A percentile compares a stretch with the other conserved stretches of the same genome.
Conservation (phyloP, 2,888 invertebrate genomes). For the Polylopha cassiicola region DNA sequence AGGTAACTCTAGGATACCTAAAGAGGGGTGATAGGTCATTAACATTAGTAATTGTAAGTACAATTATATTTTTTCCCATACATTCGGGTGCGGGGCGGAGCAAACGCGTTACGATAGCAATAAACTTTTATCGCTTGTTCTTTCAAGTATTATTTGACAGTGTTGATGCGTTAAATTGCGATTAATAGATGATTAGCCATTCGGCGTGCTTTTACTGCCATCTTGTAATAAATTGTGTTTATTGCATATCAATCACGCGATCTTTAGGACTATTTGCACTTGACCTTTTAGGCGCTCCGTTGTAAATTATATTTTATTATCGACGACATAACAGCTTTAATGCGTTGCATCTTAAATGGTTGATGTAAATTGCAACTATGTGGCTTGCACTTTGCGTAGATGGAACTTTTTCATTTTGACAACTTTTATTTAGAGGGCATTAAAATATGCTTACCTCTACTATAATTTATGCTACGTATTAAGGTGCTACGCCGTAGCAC, state of each 20-base stretch:
- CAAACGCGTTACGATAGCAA: slow-evolving; percentile 33
- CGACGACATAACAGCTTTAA: slow-evolving; percentile 21
- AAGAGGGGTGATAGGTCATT: no score
- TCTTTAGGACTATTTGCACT: slow-evolving; percentile 19
- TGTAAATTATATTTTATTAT: slow-evolving; percentile 36
- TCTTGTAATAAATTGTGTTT: slow-evolving; percentile 66
- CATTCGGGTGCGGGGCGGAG: slow-evolving; percentile 15
- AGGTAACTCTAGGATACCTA: no score
- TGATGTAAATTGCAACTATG: slow-evolving; percentile 20
- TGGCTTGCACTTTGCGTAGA: background rate
- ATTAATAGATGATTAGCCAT: slow-evolving; percentile 71
- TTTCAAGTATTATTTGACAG: slow-evolving; percentile 69
- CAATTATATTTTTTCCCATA: slow-evolving; percentile 5
- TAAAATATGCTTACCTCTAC: no score
- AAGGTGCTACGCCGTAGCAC: no score
- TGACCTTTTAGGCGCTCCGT: slow-evolving; percentile 34
- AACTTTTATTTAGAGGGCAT: no score
- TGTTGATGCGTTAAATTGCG: slow-evolving; percentile 69
- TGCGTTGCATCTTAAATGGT: slow-evolving; percentile 12
- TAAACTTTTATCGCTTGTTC: slow-evolving; percentile 63
- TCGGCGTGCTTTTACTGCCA: slow-evolving; percentile 60
- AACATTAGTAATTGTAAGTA: slow-evolving; percentile 4
- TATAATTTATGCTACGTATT: no score
- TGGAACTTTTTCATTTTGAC: no score
- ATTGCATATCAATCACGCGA: slow-evolving; percentile 64